phyloP scores from a whole-genome alignment of 2,888 invertebrate species.

The Polietes domitor region DNA sequence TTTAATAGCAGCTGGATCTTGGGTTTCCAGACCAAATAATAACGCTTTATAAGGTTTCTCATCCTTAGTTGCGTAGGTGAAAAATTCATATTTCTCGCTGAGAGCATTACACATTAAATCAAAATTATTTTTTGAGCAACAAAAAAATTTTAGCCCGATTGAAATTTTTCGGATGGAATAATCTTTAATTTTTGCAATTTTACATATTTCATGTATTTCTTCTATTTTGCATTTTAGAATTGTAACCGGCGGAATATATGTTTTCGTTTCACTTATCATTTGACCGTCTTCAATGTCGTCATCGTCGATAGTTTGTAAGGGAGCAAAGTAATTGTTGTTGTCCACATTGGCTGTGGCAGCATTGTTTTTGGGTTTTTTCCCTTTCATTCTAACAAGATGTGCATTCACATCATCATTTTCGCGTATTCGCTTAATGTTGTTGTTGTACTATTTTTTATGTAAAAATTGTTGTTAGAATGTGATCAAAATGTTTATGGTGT shows the following conservation, averaged over 20 bases:
- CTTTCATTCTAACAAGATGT: constrained; percentile 5
- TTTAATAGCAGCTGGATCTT: background rate
- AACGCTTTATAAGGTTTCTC: constrained; percentile 15
- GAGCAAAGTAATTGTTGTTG: constrained; percentile 26
- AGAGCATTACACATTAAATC: background rate
- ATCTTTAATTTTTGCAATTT: background rate
- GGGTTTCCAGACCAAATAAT: background rate
- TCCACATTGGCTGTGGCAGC: background rate
- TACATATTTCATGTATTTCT: background rate
- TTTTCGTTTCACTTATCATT: background rate
- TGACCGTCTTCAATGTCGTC: constrained; percentile 8
- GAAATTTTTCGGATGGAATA: constrained; percentile 13
- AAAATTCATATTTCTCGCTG: constrained; percentile 5
- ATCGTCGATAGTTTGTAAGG: constrained; percentile 16
- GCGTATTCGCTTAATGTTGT: background rate
- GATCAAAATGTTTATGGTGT: background rate
- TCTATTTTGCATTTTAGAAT: background rate
- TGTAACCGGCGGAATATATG: background rate
- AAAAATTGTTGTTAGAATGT: background rate
- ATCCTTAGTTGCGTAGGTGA: background rate
- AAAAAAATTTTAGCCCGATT: constrained; percentile 1
- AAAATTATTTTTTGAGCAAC: background rate
- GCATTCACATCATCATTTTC: constrained; percentile 17
- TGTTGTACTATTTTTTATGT: constrained; percentile 2
- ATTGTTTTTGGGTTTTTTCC: constrained; percentile 11